Percentiles rank a stretch among this genome's conserved stretches.
Evolutionary conservation across 2,113 vertebrate genomes (phyloP).

Genomic region (Salminus brasiliensis): DNA sequence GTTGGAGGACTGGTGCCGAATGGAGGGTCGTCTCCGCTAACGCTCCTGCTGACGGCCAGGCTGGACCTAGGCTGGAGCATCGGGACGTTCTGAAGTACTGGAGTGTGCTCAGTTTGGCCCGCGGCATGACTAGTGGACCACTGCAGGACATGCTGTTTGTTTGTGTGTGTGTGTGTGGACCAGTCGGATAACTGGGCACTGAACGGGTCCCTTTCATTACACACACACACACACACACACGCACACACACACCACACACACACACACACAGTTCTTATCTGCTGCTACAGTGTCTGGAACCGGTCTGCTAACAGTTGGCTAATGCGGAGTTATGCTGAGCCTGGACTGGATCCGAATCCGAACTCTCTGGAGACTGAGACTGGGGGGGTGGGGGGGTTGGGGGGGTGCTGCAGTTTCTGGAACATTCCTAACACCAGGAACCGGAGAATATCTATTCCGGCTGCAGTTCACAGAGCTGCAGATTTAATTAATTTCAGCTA

Average conservation of each 20-base stretch:
- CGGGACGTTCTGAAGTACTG: neutral
- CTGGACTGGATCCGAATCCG: neutral
- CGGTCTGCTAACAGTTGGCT: neutral
- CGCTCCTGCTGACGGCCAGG: neutral
- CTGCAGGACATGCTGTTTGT: neutral
- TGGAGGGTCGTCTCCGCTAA: neutral
- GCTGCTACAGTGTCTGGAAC: neutral
- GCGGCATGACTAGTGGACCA: neutral
- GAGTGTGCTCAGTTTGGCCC: neutral
- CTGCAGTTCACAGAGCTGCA: neutral
- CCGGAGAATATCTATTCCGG: neutral
- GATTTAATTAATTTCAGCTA: neutral
- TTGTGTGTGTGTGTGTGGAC: neutral
- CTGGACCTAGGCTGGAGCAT: neutral
- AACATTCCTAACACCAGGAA: no score
- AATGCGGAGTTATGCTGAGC: neutral
- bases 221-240: no score
- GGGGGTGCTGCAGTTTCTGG: no score
- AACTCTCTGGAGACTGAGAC: neutral
- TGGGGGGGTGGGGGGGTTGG: no score
- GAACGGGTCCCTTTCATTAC: neutral
- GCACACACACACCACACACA: no score
- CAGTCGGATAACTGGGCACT: neutral
- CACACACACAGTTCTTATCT: neutral
- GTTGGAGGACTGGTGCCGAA: neutral